Evolutionary conservation across 2,888 invertebrate species (phyloP).

Genomic region (Scrobipalpa costella): DNA sequence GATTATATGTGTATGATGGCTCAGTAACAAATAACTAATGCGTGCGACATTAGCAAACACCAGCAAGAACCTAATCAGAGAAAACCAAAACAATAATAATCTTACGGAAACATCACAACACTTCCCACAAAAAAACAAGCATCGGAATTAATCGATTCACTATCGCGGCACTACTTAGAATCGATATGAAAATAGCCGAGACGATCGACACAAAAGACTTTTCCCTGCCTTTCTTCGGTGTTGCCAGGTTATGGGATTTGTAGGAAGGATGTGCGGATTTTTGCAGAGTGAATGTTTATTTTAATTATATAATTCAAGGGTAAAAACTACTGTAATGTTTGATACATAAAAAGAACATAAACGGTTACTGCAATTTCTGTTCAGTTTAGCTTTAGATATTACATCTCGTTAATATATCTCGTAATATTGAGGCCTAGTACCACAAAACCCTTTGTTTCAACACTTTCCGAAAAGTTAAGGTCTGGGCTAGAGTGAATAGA

Average conservation of each 20-base stretch:
- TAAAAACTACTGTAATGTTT: no score
- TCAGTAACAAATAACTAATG: background rate
- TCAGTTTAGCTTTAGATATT: no score
- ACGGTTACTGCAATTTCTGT: no score
- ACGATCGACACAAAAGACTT: conserved; percentile 28
- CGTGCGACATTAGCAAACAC: background rate
- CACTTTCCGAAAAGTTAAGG: no score
- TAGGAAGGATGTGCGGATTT: background rate
- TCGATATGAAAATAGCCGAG: conserved; percentile 21
- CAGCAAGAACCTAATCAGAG: conserved; percentile 23
- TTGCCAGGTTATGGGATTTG: background rate
- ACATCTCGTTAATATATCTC: no score
- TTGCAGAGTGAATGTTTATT: no score
- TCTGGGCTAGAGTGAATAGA: no score
- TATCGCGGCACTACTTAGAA: conserved; percentile 15
- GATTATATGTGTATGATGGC: no score
- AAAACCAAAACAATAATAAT: background rate
- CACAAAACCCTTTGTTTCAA: no score
- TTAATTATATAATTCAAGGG: no score
- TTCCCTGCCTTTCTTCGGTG: conserved; percentile 29
- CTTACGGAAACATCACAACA: conserved; percentile 5
- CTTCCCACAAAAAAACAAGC: conserved; percentile 14
- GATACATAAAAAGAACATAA: no score
- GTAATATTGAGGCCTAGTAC: no score
- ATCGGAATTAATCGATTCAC: conserved; percentile 19